These are phyloP conservation scores for Hypotaenidia philippensis DNA, from an alignment of 2,797 vertebrate genomes.

Conservation along the genomic window DNA sequence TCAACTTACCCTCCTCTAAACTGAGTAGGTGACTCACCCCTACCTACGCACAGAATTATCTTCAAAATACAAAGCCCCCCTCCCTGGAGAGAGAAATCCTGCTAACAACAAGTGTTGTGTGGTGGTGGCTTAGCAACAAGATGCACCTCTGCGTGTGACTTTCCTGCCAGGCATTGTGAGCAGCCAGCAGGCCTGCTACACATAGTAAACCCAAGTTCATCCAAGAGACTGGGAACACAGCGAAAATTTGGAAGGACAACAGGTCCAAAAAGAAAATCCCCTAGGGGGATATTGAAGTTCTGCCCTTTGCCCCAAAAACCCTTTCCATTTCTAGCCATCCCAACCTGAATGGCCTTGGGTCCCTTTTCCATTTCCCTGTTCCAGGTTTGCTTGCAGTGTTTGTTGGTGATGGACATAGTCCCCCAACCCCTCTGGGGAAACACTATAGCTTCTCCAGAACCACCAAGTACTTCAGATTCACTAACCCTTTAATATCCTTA, in stretches of 20 bases:
- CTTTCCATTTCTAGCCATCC: background rate
- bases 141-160: background rate
- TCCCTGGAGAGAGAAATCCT: background rate
- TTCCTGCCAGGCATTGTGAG: background rate
- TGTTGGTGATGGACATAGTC: background rate
- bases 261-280: background rate
- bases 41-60: background rate
- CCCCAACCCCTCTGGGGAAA: background rate
- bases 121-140: background rate
- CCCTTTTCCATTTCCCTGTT: background rate
- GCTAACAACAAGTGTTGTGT: background rate
- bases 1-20: background rate
- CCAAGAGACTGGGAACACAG: background rate
- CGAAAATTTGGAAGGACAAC: background rate
- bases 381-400: rapidly evolving
- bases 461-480: background rate
- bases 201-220: background rate
- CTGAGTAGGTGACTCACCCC: background rate
- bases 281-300: background rate
- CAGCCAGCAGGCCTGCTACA: background rate
- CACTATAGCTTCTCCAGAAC: background rate
- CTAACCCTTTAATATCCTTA: background rate
- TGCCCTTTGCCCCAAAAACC: background rate
- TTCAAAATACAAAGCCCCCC: background rate
- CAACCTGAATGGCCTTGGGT: rapidly evolving